Evolutionary conservation across 2,888 invertebrate species (phyloP), one percentile per base, ranked within the genome.

Genomic region (Caradrina kadenii): DNA sequence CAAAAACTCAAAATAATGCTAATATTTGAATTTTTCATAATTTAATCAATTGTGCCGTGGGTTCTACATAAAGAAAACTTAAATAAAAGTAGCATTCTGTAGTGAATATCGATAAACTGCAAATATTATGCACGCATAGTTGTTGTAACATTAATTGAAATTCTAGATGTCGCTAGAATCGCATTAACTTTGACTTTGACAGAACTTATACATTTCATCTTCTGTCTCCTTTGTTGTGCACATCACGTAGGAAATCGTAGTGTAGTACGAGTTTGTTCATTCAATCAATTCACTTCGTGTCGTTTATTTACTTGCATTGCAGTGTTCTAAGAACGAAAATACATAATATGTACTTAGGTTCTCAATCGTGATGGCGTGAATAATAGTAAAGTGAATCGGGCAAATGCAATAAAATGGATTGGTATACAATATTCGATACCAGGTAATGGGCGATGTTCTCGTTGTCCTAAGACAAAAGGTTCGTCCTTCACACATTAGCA

Each of bases 401-500:
- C 78, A 82, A 77, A 76, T 73, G 71, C 75, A 74, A 76, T 77
- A 87, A 82, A 88, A 90, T 90, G 87, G 87, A 84, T 88, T 80
- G 76, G 80, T 84, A 85, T 87, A 80, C 5, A 86, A 66, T 82
- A 78, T 81, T 87, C 82, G 88, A 86, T 89, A 87, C 92, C 93
- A 95, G 95, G 94, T 93, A 94, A 93, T 88, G 87, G 89, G 91
- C 90, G 91, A 92, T 92, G 89, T 89, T 92, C 89, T 88, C 79
- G 84, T 86, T 86, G 70, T 65, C 87, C 80, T 87, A 90, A 93
- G 89, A 95, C 94, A 94, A 94, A 94, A 94, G 94, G 91, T 89
- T 87, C 88, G 95, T 94, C 95, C 95, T 95, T 95, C 95, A 94
- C 93, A 93, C 93, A 93, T 94, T 93, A 93, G 90, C 91, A 89